Evolutionary conservation across 2,797 vertebrate species (phyloP).

Genomic region (Tokudaia muenninki): DNA sequence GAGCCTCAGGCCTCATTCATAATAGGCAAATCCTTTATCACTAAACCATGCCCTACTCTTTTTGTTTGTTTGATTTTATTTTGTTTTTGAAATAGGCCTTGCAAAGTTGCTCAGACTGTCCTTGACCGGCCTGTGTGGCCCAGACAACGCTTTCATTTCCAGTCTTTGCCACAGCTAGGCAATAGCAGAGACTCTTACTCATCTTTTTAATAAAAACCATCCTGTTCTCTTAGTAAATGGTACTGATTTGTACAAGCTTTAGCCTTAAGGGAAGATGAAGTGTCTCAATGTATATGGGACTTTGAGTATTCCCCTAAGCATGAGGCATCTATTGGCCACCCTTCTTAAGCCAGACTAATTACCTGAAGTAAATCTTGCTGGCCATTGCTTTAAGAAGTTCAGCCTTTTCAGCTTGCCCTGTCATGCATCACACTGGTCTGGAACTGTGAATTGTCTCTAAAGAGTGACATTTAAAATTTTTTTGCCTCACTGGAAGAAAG

Average conservation of each 20-base stretch:
- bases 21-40: neutral
- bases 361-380: constrained; percentile 48
- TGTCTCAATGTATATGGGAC: neutral
- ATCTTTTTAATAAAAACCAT: constrained; percentile 28
- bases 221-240: constrained; percentile 23
- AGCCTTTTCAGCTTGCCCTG: neutral
- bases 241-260: neutral
- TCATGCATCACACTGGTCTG: neutral
- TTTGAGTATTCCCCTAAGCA: neutral
- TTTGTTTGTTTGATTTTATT: neutral
- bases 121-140: neutral
- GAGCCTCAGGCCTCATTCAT: neutral
- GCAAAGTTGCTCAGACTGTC: neutral
- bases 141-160: neutral
- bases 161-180: neutral
- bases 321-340: neutral
- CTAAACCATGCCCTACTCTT: neutral
- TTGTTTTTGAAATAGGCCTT: neutral
- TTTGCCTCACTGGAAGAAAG: constrained; percentile 40
- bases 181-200: neutral
- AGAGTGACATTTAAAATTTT: constrained; percentile 65
- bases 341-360: neutral
- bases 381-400: constrained; percentile 55
- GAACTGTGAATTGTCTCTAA: constrained; percentile 8
- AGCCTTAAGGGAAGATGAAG: neutral